Base-by-base conservation (phyloP, 2,888 invertebrate genomes). In the Holacanthella duospinosa region DNA sequence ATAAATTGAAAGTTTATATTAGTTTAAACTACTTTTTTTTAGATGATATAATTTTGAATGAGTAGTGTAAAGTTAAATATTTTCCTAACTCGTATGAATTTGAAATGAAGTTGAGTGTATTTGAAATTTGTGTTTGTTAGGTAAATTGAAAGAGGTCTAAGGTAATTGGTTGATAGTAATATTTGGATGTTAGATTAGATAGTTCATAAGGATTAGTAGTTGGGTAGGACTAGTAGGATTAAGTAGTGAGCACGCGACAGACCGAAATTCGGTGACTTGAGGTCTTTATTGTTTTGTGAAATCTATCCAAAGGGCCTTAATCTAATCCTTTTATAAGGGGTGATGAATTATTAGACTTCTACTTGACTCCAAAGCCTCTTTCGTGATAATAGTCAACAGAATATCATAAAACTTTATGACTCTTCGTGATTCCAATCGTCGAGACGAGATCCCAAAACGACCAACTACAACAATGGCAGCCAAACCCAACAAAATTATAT, bases 371-470 rank as follows among this genome's bases (percentile, higher is more conserved):
- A 36, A 36, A 36, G 9, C 36, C 48, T 48, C 21, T 21, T 48
- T 48, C 48, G 48, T 48, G 48, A 48, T 48, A 48, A 48, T 48
- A 48, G 48, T 21, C 48, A 48, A 48, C 48, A 48, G 48, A 48
- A 48, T 48, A 9, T 48, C 48, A 48, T 67, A 67, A 56, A 65
- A 65, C 36, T 66, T 67, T 67, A 67, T 62, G 65, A 58, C 67
- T 63, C 60, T 62, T 62, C 59, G 56, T 62, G 64, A 67, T 67
- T 67, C 64, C 64, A 67, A 67, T 67, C 65, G 59, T 53, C 60
- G 53, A 53, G 55, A 26, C 62, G 29, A 64, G 59, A 62, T 62
- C 43, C 61, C 36, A 65, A 60, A 61, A 55, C 53, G 54, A 61
- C 54, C 64, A 44, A n/a, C n/a, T 6, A 36, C 9, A 36, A 36